Evolutionary conservation across 2,113 vertebrate species (phyloP).

Genomic region (Dasyurus viverrinus): DNA sequence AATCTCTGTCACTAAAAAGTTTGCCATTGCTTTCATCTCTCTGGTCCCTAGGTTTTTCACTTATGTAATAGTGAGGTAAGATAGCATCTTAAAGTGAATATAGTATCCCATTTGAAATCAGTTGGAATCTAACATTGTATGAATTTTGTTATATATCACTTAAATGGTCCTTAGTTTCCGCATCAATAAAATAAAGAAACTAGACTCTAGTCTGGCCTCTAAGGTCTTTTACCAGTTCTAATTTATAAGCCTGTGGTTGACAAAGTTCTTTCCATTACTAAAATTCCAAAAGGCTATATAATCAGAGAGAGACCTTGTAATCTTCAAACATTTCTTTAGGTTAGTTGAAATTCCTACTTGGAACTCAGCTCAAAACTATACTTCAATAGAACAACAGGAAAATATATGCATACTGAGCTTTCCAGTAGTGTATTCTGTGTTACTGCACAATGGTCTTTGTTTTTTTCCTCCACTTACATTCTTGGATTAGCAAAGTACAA

Average conservation of each 20-base stretch:
- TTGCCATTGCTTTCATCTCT: neutral
- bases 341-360: neutral
- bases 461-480: neutral
- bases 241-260: neutral
- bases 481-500: neutral
- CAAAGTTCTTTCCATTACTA: neutral
- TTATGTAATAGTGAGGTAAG: neutral
- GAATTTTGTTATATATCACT: neutral
- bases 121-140: neutral
- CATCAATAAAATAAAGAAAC: neutral
- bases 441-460: neutral
- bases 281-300: neutral
- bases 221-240: neutral
- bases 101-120: neutral
- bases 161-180: neutral
- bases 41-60: neutral
- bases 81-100: neutral
- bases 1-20: neutral
- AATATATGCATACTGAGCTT: neutral
- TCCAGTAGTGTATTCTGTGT: neutral
- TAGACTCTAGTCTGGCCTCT: neutral
- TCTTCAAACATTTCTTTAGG: neutral
- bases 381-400: neutral
- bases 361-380: neutral
- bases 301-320: neutral